phyloP scores from a whole-genome alignment of 2,113 vertebrate species.

The Cryptomyrus ogoouensis region DNA sequence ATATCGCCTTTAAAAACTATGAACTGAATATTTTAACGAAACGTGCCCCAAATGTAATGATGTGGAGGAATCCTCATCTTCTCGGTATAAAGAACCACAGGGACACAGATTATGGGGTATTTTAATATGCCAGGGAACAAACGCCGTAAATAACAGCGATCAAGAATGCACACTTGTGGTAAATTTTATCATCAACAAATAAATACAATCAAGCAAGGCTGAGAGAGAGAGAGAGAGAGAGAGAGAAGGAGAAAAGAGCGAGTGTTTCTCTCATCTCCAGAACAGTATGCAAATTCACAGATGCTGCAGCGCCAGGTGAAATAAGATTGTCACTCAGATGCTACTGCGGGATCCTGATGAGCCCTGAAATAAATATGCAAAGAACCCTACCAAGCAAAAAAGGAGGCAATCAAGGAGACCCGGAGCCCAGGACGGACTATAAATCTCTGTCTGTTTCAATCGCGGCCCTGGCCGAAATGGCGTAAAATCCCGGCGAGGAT shows the following conservation, averaged over 20 bases:
- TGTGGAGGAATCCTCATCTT: slow-evolving; percentile 11
- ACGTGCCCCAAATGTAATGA: background rate
- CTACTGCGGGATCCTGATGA: slow-evolving; percentile 79
- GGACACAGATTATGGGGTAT: slow-evolving; percentile 8
- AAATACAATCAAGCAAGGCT: slow-evolving; percentile 8
- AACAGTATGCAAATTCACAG: slow-evolving; percentile 77
- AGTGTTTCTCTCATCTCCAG: slow-evolving; percentile 68
- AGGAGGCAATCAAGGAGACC: slow-evolving; percentile 92
- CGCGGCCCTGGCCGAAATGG: slow-evolving; percentile 82
- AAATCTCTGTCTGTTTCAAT: slow-evolving; percentile 99
- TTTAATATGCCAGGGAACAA: slow-evolving; percentile 8
- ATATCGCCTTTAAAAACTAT: slow-evolving; percentile 10
- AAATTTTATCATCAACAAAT: slow-evolving; percentile 17
- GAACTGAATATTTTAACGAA: background rate
- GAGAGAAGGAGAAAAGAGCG: background rate
- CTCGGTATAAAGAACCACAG: background rate
- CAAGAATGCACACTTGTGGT: slow-evolving; percentile 3
- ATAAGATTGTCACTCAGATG: slow-evolving; percentile 95
- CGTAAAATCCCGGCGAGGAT: slow-evolving; percentile 93
- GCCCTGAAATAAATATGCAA: slow-evolving; percentile 97
- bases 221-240: background rate
- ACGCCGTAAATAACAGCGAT: background rate
- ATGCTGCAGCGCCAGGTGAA: slow-evolving; percentile 77
- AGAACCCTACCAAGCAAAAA: slow-evolving; percentile 67
- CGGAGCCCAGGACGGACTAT: slow-evolving; percentile 79